Evolutionary conservation across 2,888 invertebrate genomes (phyloP), one percentile per base, ranked within the genome.

Genomic region (Pandemis heparana): DNA sequence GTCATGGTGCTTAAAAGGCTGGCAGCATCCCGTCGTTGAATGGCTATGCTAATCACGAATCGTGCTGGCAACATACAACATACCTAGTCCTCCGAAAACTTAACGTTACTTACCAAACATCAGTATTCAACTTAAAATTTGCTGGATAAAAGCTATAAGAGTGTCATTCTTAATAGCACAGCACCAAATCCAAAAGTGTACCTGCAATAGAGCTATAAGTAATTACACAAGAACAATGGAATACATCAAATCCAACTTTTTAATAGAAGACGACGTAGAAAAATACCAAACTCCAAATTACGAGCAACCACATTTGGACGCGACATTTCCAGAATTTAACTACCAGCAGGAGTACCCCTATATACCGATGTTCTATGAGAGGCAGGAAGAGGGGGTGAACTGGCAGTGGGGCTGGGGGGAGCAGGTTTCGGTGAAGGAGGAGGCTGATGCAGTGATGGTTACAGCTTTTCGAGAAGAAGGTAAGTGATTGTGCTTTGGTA

Each of bases 301-400:
- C 38, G 71, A 72, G 12, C 70, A 74, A 32, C 48, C 53, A 5
- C 71, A 75, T 60, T 78, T 76, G 16, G 81, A 82, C 16, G n/a
- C 6, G 7, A 76, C 77, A 6, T 65, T 78, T 12, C 79, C 79
- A n/a, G 83, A 83, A 23, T 78, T 61, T 12, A 76, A 77, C 18
- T 72, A 72, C 23, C 77, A 79, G 23, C 82, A 82, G n/a, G 60
- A 74, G 2, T 83, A 80, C 23, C 53, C 53, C 4, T 91, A 86
- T 70, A 77, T 90, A 64, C 90, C 90, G 0, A 85, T 90, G 79
- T 83, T 85, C 72, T 91, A 89, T 75, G 91, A 91, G 10, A 77
- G 80, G 1, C 85, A 85, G 1, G 85, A 85, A 46, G 73, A 78
- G 77, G 70, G 76, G 75, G 23, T 56, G 56, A 23, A 56, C 56